Percentiles rank a stretch among this genome's conserved stretches.
phyloP scores from a whole-genome alignment of 2,888 invertebrate species.

The Drosophila borealis region DNA sequence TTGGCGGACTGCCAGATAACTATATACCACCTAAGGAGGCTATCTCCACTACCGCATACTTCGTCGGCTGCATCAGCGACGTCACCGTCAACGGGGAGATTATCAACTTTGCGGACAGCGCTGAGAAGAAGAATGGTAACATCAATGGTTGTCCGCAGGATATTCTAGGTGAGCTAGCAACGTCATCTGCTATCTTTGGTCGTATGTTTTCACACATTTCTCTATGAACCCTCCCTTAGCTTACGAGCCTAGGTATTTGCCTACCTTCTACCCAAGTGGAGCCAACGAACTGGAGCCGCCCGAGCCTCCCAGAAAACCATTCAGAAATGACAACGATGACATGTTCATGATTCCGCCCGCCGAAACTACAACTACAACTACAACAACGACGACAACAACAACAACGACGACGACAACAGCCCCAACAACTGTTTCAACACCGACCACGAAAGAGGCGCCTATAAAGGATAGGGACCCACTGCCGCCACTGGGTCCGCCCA shows the following conservation, averaged over 20 bases:
- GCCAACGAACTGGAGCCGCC: slow-evolving; percentile 62
- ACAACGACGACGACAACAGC: slow-evolving; percentile 79
- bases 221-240: slow-evolving; percentile 51
- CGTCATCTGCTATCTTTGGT: not conserved
- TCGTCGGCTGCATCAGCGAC: slow-evolving; percentile 97
- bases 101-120: slow-evolving; percentile 91
- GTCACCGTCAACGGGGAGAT: slow-evolving; percentile 93
- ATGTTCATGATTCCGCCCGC: not conserved
- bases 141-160: slow-evolving; percentile 87
- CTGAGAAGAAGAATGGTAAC: slow-evolving; percentile 87
- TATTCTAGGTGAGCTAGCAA: slow-evolving; percentile 69
- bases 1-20: slow-evolving; percentile 92
- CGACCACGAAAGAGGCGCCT: slow-evolving; percentile 51
- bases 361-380: slow-evolving; percentile 31
- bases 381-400: slow-evolving; percentile 68
- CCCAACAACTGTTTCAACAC: slow-evolving; percentile 58
- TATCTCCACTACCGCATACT: slow-evolving; percentile 87
- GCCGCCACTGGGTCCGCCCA: slow-evolving; percentile 45
- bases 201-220: not conserved
- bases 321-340: not conserved
- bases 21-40: slow-evolving; percentile 86
- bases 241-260: slow-evolving; percentile 77
- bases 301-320: slow-evolving; percentile 10
- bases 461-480: slow-evolving; percentile 33
- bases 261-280: slow-evolving; percentile 79